Evolutionary conservation across 2,797 vertebrate genomes (phyloP).

Genomic region (Lates japonicus): DNA sequence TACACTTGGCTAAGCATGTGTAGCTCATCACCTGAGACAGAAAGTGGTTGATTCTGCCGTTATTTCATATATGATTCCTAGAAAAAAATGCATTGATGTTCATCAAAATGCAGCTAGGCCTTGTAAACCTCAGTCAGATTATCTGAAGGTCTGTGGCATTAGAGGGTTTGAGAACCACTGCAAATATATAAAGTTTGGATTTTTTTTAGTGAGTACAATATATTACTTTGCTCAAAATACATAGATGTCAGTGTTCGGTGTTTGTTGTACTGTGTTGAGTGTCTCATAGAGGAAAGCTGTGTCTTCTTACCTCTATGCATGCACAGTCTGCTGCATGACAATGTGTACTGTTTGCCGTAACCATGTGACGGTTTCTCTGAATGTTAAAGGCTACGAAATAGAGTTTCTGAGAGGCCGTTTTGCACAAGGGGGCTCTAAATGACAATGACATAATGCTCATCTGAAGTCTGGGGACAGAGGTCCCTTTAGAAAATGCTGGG

Average conservation of each 20-base stretch:
- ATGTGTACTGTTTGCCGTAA: conserved; percentile 15
- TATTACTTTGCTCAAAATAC: neutral
- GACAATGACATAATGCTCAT: conserved; percentile 42
- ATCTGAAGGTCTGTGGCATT: neutral
- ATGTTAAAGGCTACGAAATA: conserved; percentile 29
- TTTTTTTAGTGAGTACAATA: neutral
- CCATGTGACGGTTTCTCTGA: conserved; percentile 40
- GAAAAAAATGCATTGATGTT: neutral
- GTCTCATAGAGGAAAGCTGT: conserved; percentile 11
- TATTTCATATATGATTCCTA: neutral
- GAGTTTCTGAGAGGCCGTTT: conserved; percentile 35
- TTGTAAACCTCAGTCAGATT: neutral
- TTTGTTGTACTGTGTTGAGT: conserved; percentile 26
- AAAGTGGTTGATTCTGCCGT: neutral
- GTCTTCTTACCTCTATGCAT: conserved; percentile 39
- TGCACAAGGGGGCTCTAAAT: conserved; percentile 30
- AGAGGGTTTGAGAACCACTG: neutral
- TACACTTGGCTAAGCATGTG: neutral
- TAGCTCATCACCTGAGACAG: neutral
- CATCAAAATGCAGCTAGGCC: neutral
- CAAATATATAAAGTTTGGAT: neutral
- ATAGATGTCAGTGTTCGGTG: conserved; percentile 8
- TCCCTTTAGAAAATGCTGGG: conserved; percentile 21
- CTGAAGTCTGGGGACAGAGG: conserved; percentile 21
- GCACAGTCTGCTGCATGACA: conserved; percentile 46